phyloP scores from a whole-genome alignment of 2,888 invertebrate species.

The Stenodema calcarata region DNA sequence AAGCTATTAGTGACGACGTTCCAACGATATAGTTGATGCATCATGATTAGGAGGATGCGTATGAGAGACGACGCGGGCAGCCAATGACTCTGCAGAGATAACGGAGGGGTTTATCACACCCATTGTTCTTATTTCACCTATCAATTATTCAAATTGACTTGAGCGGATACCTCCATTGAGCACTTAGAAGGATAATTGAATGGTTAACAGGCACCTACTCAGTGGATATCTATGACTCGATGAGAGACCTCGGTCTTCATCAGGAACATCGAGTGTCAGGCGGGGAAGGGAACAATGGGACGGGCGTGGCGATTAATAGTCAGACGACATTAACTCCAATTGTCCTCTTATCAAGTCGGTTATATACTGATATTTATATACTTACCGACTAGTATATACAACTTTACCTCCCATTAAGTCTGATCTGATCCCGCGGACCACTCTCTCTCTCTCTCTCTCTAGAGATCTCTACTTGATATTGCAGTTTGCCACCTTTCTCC shows the following conservation, averaged over 20 bases:
- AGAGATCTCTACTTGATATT: no score
- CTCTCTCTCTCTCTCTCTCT: no score
- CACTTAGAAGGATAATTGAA: slow-evolving; percentile 32
- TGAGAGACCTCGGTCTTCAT: slow-evolving; percentile 26
- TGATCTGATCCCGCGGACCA: no score
- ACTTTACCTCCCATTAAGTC: no score
- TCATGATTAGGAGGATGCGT: no score
- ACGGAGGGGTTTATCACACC: not conserved
- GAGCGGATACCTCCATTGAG: slow-evolving; percentile 8
- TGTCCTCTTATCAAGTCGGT: slow-evolving; percentile 1
- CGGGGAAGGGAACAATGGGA: slow-evolving; percentile 17
- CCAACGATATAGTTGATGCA: no score
- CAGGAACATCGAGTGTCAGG: slow-evolving; percentile 14
- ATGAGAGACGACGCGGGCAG: no score
- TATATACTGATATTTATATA: not conserved
- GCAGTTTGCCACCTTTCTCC: no score
- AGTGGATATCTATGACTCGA: slow-evolving; percentile 16
- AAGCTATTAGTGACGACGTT: no score
- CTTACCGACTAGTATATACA: not conserved
- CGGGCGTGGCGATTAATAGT: slow-evolving; percentile 35
- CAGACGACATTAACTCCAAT: slow-evolving; percentile 19
- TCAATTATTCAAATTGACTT: slow-evolving; percentile 31
- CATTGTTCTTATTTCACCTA: slow-evolving; percentile 30
- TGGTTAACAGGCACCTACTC: slow-evolving; percentile 33
- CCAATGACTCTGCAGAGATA: slow-evolving; percentile 16